These are phyloP conservation scores for Sebastes paucispinis DNA, from an alignment of 2,797 vertebrate species.

Conservation along the genomic window DNA sequence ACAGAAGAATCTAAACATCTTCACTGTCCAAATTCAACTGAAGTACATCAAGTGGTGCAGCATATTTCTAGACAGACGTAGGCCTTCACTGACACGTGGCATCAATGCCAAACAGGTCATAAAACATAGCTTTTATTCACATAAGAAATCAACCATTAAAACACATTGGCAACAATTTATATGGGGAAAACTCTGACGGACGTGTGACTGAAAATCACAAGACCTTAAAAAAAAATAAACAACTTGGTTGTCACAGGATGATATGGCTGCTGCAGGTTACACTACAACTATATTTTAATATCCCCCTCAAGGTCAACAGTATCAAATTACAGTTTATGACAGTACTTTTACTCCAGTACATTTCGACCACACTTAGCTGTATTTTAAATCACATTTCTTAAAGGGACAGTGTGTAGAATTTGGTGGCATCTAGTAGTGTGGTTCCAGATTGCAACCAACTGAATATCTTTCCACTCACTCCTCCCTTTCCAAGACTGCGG, in stretches of 20 bases:
- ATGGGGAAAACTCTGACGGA: neutral
- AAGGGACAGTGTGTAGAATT: neutral
- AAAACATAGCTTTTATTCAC: slow-evolving; percentile 29
- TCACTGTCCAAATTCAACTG: slow-evolving; percentile 8
- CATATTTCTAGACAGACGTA: slow-evolving; percentile 12
- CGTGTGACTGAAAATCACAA: neutral
- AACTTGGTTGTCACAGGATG: neutral
- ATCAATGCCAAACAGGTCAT: slow-evolving; percentile 8
- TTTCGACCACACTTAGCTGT: neutral
- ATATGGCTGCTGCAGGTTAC: slow-evolving; percentile 13
- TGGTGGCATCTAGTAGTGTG: no score
- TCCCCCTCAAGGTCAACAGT: slow-evolving; percentile 2
- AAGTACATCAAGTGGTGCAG: slow-evolving; percentile 28
- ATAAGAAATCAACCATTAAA: slow-evolving; percentile 27
- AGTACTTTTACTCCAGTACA: neutral
- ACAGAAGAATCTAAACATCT: slow-evolving; percentile 14
- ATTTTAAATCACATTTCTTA: neutral
- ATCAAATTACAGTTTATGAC: neutral
- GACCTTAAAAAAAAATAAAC: neutral
- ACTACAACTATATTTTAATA: neutral
- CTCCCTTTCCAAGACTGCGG: no score
- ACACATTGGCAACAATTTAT: neutral
- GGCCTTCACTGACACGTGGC: slow-evolving; percentile 16
- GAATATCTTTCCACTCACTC: no score
- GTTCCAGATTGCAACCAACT: no score